Evolutionary conservation across 1,140 invertebrate genomes (phyloP), one percentile per base, ranked within the genome.

Genomic region (Leptoteleia sp.): DNA sequence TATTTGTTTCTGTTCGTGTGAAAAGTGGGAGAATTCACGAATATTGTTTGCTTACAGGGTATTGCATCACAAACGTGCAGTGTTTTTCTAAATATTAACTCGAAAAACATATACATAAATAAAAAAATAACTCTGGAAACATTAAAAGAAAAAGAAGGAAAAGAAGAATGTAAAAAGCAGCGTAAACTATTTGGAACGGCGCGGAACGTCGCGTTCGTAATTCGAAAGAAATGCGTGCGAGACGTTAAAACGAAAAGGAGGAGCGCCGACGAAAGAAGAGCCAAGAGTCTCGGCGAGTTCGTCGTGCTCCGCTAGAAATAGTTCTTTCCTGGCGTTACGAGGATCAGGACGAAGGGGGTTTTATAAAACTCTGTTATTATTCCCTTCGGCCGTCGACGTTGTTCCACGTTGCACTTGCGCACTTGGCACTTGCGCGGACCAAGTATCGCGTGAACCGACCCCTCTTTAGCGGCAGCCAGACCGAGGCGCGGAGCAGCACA

Each of bases 301-400:
- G 76, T 73, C 68, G 68, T 55, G 76, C 76, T 72, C 16, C 29
- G 76, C 76, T 79, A 65, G 68, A 79, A 79, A 79, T 79, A 79
- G 76, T 79, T 64, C 17, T 45, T 67, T 78, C 45, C 54, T 47
- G 52, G 27, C 59, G 35, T 71, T 38, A n/a, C 50, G 67, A 61
- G 67, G 75, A 71, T 78, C 67, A 78, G 67, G 67, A 67, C 75
- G 59, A 64, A 38, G 67, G 65, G 65, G 48, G 4, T n/a, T n/a
- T n/a, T n/a, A n/a, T n/a, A n/a, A n/a, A n/a, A n/a, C n/a, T n/a
- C n/a, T n/a, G n/a, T 67, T 67, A 67, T 75, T 75, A 75, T 76
- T 76, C n/a, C 70, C 64, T 48, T 19, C 27, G 55, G 61, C 54
- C 64, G 29, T 42, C 62, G 55, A 43, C 54, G 38, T 59, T 59